A percentile compares a stretch with the other conserved stretches of the same genome.
These are phyloP conservation scores for Spilarctia lutea DNA, from an alignment of 2,888 invertebrate genomes.

Conservation along the genomic window DNA sequence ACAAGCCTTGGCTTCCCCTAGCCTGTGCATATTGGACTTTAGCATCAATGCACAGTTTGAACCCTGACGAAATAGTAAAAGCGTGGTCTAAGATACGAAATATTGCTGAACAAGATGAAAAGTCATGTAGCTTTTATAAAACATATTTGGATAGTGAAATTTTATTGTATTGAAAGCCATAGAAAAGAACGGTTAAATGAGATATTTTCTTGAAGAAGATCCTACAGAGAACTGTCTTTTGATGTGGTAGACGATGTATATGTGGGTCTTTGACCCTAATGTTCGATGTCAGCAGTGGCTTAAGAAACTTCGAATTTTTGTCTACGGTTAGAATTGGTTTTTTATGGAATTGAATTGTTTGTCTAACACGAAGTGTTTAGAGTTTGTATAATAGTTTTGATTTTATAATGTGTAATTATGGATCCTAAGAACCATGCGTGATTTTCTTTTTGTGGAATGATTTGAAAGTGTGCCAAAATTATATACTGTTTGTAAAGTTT, in stretches of 20 bases:
- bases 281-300: not conserved
- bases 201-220: not conserved
- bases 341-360: not conserved
- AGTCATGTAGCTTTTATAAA: slow-evolving; percentile 11
- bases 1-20: slow-evolving; percentile 13
- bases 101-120: slow-evolving; percentile 10
- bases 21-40: slow-evolving; percentile 14
- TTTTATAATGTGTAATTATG: too few species aligned
- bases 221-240: not conserved
- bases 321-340: not conserved
- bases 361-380: not conserved
- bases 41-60: slow-evolving; percentile 12
- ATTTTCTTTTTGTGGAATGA: not conserved
- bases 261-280: not conserved
- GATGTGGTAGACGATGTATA: not conserved
- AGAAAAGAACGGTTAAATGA: not conserved
- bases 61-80: slow-evolving; percentile 5
- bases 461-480: not conserved
- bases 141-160: slow-evolving; percentile 29
- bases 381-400: too few species aligned
- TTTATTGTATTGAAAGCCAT: slow-evolving; percentile 6
- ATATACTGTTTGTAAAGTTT: not conserved
- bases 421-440: not conserved
- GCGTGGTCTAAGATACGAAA: slow-evolving; percentile 12
- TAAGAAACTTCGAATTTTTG: not conserved